phyloP scores from a whole-genome alignment of 2,113 vertebrate genomes.

The Hippocampus abdominalis region DNA sequence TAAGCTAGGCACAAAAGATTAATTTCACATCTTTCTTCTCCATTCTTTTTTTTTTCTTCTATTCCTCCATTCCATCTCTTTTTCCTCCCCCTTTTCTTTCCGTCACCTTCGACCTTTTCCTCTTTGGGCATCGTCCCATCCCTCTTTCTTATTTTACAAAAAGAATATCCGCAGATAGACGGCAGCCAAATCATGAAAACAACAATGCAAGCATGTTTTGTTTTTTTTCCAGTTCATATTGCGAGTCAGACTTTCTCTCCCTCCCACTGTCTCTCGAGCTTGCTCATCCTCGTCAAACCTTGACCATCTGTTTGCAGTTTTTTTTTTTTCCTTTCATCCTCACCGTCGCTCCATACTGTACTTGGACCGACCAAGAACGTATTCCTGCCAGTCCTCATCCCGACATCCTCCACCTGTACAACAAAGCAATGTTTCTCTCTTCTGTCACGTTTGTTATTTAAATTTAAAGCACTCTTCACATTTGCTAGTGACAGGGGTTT shows the following conservation, averaged over 20 bases:
- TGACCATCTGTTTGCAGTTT: constrained; percentile 86
- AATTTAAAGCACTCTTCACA: constrained; percentile 19
- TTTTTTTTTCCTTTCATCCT: constrained; percentile 71
- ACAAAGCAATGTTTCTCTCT: constrained; percentile 22
- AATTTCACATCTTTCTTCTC: constrained; percentile 96
- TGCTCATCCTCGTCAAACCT: constrained; percentile 56
- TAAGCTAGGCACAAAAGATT: constrained; percentile 99
- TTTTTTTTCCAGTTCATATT: constrained; percentile 84
- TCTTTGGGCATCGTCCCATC: constrained; percentile 40
- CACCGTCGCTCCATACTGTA: constrained; percentile 68
- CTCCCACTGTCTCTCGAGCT: neutral
- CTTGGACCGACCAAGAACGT: constrained; percentile 69
- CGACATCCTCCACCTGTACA: constrained; percentile 55
- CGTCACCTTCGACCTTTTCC: constrained; percentile 63
- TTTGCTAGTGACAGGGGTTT: neutral
- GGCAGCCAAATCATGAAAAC: constrained; percentile 99
- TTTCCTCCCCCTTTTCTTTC: constrained; percentile 57
- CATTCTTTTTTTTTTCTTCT: constrained; percentile 31
- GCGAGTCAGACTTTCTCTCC: constrained; percentile 69
- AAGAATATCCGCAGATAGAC: constrained; percentile 97
- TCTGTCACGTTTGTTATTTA: constrained; percentile 14
- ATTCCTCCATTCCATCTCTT: constrained; percentile 55
- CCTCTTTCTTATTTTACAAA: constrained; percentile 92
- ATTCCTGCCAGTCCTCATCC: constrained; percentile 58
- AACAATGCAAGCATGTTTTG: constrained; percentile 95